Evolutionary conservation across 2,113 vertebrate species (phyloP), one percentile per base, ranked within the genome.

Genomic region (Podarcis cretensis): DNA sequence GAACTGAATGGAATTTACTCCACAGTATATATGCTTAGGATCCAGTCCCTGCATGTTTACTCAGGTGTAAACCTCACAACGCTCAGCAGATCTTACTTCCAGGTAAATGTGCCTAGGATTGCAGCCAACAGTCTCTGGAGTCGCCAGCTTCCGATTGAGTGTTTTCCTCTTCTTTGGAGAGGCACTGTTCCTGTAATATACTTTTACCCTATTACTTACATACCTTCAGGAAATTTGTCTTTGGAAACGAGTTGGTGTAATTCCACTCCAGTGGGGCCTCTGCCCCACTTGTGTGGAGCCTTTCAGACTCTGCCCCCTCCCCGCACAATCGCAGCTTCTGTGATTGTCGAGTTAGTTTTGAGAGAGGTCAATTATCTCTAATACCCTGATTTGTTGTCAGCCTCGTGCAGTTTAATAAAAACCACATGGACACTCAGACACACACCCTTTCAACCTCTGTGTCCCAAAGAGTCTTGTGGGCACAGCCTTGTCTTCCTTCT

Each of bases 281-380:
- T 81, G 95, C 92, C 96, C 93, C 94, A 95, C 90, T 92, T 86
- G 30, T 2, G 78, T 89, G 95, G 97, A 97, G 95, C 95, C 95
- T 95, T 95, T 91, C 94, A 92, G 96, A 93, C 93, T 95, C 95
- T 54, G 48, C 96, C 95, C 94, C 97, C 97, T 35, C 59, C 76
- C n/a, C 12, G 32, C 21, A 97, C 97, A 98, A 97, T 98, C 97
- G 97, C 92, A 96, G 98, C 97, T 98, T 94, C 97, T 97, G 97
- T 98, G 97, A 97, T 97, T 97, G 96, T 98, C 95, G 94, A 93
- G 65, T 98, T 97, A 94, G 97, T 97, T 96, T 97, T 95, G 94
- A 97, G 98, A 98, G 98, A 98, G 98, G 97, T 98, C 97, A 98
- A 98, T 98, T 98, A 98, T 97, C 98, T 97, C 97, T 99, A 98